phyloP scores from a whole-genome alignment of 2,113 vertebrate genomes.

The Proteles cristata region DNA sequence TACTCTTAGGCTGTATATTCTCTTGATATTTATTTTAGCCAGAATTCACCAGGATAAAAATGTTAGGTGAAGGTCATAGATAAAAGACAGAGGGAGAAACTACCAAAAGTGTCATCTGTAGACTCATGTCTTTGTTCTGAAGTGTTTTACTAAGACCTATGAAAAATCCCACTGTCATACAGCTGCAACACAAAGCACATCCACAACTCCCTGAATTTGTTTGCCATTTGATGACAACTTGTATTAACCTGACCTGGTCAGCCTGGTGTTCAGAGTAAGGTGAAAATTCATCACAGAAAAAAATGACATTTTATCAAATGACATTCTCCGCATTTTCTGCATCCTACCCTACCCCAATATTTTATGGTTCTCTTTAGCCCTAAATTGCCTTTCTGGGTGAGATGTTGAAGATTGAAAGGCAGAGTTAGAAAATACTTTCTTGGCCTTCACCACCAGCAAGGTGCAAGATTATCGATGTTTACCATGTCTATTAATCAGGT shows the following conservation, averaged over 20 bases:
- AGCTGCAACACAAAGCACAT: background rate
- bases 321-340: background rate
- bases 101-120: background rate
- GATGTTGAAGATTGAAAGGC: constrained; percentile 25
- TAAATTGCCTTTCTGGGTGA: background rate
- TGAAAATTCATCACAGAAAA: constrained; percentile 9
- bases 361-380: constrained; percentile 26
- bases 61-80: background rate
- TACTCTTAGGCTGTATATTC: background rate
- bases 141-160: background rate
- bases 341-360: background rate
- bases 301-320: background rate
- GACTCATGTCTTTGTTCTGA: background rate
- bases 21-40: constrained; percentile 55
- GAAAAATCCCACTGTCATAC: background rate
- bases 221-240: background rate
- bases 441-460: background rate
- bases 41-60: constrained; percentile 49
- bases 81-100: background rate
- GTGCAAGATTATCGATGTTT: background rate
- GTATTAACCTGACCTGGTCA: background rate
- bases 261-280: background rate
- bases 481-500: background rate
- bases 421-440: constrained; percentile 14
- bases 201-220: background rate